phyloP scores from a whole-genome alignment of 1,140 invertebrate genomes.

The Drosophila tristis region DNA sequence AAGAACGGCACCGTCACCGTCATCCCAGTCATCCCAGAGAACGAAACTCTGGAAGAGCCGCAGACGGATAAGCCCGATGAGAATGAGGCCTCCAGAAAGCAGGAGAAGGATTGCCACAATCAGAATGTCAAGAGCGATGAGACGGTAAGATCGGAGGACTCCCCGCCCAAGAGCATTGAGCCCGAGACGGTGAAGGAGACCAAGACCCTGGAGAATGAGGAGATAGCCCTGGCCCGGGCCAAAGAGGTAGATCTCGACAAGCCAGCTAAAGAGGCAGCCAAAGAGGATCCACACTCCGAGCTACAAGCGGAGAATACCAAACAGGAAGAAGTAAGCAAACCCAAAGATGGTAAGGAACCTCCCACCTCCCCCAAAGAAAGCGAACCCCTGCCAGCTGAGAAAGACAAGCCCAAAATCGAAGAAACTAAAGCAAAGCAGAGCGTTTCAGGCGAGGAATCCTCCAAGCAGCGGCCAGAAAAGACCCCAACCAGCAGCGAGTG shows the following conservation, averaged over 20 bases:
- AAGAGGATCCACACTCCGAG: neutral
- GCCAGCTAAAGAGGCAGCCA: neutral
- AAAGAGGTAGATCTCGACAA: conserved; percentile 39
- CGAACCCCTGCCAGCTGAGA: neutral
- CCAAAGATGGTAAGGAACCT: neutral
- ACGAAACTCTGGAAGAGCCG: neutral
- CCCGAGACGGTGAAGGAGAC: conserved; percentile 62
- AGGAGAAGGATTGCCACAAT: conserved; percentile 60
- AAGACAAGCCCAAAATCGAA: neutral
- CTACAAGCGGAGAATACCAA: neutral
- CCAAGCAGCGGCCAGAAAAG: conserved; percentile 22
- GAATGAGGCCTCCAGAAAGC: conserved; percentile 33
- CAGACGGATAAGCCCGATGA: conserved; percentile 17
- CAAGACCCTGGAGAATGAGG: conserved; percentile 63
- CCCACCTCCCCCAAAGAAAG: neutral
- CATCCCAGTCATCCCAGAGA: conserved; percentile 4
- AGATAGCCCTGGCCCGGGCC: conserved; percentile 43
- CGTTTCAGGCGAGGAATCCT: neutral
- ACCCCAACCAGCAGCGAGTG: neutral
- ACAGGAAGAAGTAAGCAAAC: neutral
- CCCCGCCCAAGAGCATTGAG: conserved; percentile 5
- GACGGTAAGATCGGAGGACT: conserved; percentile 35
- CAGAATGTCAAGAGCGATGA: conserved; percentile 57
- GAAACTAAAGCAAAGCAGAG: conserved; percentile 8
- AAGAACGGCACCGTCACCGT: conserved; percentile 37